phyloP scores from a whole-genome alignment of 2,888 invertebrate genomes.

The Drosophila paramelanica region DNA sequence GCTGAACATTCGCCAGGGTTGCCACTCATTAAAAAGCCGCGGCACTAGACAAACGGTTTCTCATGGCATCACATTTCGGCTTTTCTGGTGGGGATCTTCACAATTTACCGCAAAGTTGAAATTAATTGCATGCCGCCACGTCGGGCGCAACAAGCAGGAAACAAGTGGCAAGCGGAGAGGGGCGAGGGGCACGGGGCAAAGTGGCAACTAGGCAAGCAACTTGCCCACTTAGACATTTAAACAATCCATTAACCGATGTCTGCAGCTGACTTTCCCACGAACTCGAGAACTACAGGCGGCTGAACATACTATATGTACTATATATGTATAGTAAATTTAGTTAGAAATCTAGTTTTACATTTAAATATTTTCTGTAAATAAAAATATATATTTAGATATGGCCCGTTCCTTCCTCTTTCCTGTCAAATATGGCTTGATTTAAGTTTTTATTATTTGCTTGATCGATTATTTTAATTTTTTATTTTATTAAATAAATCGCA shows the following conservation, averaged over 20 bases:
- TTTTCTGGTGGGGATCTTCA: slow-evolving; percentile 8
- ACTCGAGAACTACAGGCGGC: not conserved
- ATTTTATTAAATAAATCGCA: too few relatives aligned
- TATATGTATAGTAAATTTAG: not conserved
- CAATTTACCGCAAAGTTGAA: slow-evolving; percentile 35
- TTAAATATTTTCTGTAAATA: too few relatives aligned
- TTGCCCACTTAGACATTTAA: slow-evolving; percentile 47
- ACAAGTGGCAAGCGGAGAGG: slow-evolving; percentile 24
- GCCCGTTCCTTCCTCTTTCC: too few relatives aligned
- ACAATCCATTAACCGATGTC: slow-evolving; percentile 52
- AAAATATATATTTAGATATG: too few relatives aligned
- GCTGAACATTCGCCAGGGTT: not conserved
- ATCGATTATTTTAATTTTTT: too few relatives aligned
- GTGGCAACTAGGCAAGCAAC: slow-evolving; percentile 8
- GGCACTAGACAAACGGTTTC: slow-evolving; percentile 8
- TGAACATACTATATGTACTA: not conserved
- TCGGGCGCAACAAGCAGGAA: slow-evolving; percentile 20
- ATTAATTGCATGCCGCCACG: slow-evolving; percentile 35
- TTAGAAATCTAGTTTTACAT: not conserved
- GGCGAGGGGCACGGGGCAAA: not conserved
- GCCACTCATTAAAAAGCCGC: not conserved
- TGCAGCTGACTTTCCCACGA: slow-evolving; percentile 17
- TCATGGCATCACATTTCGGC: slow-evolving; percentile 13
- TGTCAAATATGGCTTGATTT: too few relatives aligned
- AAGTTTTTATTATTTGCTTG: too few relatives aligned